phyloP scores from a whole-genome alignment of 2,113 vertebrate species.

The Myotis yumanensis region DNA sequence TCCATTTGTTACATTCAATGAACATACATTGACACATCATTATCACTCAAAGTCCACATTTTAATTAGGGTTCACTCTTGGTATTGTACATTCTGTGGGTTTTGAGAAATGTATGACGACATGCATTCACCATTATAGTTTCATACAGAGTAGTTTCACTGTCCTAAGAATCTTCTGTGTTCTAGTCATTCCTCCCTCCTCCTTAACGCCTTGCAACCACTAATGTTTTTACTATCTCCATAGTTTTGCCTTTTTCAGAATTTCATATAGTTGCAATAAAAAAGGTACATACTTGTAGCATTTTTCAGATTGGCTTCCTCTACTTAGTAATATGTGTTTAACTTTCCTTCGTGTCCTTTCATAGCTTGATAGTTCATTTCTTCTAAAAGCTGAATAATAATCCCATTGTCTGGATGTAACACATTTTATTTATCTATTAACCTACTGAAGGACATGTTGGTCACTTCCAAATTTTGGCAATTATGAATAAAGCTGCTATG shows the following conservation, averaged over 20 bases:
- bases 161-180: neutral
- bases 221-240: neutral
- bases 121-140: neutral
- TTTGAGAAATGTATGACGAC: neutral
- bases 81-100: neutral
- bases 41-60: neutral
- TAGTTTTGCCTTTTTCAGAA: neutral
- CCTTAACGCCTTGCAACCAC: neutral
- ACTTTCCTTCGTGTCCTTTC: neutral
- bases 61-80: neutral
- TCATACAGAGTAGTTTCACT: neutral
- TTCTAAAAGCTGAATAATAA: neutral
- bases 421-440: neutral
- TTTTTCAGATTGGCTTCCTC: neutral
- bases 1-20: neutral
- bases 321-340: neutral
- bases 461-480: neutral
- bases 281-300: neutral
- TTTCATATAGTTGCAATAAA: neutral
- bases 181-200: neutral
- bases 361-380: neutral
- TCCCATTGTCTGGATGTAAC: neutral
- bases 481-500: neutral
- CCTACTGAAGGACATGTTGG: neutral
- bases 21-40: neutral